Percentiles rank a stretch among this genome's conserved stretches.
Evolutionary conservation across 2,797 vertebrate genomes (phyloP).

Genomic region (Syngnathus rostellatus): DNA sequence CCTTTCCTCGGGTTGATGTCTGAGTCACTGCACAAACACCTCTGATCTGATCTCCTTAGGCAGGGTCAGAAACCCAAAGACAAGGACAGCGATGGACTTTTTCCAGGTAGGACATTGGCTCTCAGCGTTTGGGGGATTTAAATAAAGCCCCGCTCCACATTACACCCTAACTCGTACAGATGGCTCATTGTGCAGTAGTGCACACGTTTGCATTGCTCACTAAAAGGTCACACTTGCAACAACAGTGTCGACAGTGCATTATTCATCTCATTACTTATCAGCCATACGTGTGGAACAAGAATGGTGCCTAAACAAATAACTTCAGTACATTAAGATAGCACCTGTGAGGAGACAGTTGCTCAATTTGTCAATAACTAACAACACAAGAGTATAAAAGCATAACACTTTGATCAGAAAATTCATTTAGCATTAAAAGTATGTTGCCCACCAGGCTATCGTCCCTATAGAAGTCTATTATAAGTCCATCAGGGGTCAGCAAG

Average conservation of each 20-base stretch:
- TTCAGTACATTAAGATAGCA: no score
- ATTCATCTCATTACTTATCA: no score
- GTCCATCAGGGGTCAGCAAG: no score
- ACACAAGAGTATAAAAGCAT: no score
- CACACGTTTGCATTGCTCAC: constrained; percentile 1
- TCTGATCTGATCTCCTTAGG: constrained; percentile 43
- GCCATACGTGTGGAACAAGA: no score
- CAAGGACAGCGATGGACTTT: constrained; percentile 44
- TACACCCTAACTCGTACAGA: constrained; percentile 32
- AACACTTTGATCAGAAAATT: no score
- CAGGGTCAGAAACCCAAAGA: constrained; percentile 39
- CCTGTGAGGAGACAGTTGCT: no score
- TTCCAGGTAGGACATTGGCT: constrained; percentile 38
- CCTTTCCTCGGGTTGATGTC: constrained; percentile 51
- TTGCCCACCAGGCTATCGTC: no score
- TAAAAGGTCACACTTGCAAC: neutral
- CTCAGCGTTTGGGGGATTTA: constrained; percentile 37
- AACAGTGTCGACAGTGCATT: neutral
- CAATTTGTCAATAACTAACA: no score
- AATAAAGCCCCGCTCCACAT: constrained; percentile 26
- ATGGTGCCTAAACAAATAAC: no score
- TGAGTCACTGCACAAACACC: constrained; percentile 46
- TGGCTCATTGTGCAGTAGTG: constrained; percentile 17
- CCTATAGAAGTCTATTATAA: no score
- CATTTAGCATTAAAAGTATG: no score